Evolutionary conservation across 2,888 invertebrate species (phyloP), one percentile per base, ranked within the genome.

Genomic region (Drosophila neonasuta): DNA sequence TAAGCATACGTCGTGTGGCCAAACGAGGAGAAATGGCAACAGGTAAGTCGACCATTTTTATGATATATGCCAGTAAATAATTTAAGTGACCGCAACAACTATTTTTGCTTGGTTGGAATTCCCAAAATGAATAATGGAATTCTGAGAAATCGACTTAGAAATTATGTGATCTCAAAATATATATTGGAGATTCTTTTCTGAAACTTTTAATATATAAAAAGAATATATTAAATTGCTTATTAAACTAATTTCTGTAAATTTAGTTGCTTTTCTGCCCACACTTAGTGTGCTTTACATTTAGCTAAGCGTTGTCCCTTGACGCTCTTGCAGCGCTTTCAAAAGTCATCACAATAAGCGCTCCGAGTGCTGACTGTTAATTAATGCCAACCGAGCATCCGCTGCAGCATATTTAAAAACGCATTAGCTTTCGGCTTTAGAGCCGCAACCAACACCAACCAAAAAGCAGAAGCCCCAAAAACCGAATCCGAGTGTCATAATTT

Each of bases 351-450:
- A 66, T 67, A 56, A 58, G 59, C 48, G 24, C 36, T 49, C 36
- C 20, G 13, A 56, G 15, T 51, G 15, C 42, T 62, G 60, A n/a
- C 73, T 82, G 85, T 81, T 85, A 81, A 81, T 81, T 84, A 81
- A 81, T 80, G 71, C 76, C 49, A 67, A 63, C 64, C 75, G 52
- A 68, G 65, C 67, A 76, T 76, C 73, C 78, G 79, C 70, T 82
- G 85, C 82, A 80, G 85, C 82, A 85, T 84, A 82, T 80, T 85
- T 81, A 81, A 85, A 85, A 81, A 85, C 82, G 74, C 85, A 85
- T 81, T 81, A 81, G 82, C 76, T 76, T 68, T 60, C 55, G 50
- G 55, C 50, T 69, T 72, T 49, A 51, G 56, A 39, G 62, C 69
- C 60, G 55, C 75, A 69, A 36, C 32, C 42, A 29, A 45, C 58